phyloP scores from a whole-genome alignment of 2,888 invertebrate species.

The Chrysolina oricalcia region DNA sequence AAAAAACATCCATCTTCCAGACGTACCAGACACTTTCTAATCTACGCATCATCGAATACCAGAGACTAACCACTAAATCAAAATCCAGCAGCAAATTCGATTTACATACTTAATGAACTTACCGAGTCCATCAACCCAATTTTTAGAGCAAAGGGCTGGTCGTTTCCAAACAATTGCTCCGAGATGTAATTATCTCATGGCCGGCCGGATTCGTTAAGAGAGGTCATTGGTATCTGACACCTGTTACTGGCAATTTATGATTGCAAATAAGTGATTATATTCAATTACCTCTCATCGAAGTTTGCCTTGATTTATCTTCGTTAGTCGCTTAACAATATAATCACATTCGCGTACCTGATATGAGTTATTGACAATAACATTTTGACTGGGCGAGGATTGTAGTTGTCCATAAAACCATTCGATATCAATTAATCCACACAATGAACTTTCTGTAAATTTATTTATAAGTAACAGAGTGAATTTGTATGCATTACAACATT shows the following conservation, averaged over 20 bases:
- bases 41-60: slow-evolving; percentile 61
- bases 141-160: slow-evolving; percentile 2
- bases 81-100: slow-evolving; percentile 68
- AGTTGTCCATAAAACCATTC: not conserved
- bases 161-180: slow-evolving; percentile 2
- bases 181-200: not conserved
- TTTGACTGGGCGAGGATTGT: not conserved
- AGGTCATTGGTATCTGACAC: slow-evolving; percentile 8
- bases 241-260: slow-evolving; percentile 9
- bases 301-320: not conserved
- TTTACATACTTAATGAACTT: slow-evolving; percentile 69
- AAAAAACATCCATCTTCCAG: too few species aligned
- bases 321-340: slow-evolving; percentile 2
- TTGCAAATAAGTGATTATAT: slow-evolving; percentile 15
- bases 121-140: slow-evolving; percentile 57
- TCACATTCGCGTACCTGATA: not conserved
- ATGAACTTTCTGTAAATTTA: not conserved
- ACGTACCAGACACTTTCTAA: slow-evolving; percentile 45
- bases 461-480: too few species aligned
- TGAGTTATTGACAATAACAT: not conserved
- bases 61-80: slow-evolving; percentile 55
- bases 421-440: not conserved
- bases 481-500: too few species aligned
- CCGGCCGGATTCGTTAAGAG: slow-evolving; percentile 6
- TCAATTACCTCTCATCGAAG: slow-evolving; percentile 11